Percentiles rank a stretch among this genome's conserved stretches.
phyloP scores from a whole-genome alignment of 92 coral and sea anemone species.

The Zoanthus solanderi region DNA sequence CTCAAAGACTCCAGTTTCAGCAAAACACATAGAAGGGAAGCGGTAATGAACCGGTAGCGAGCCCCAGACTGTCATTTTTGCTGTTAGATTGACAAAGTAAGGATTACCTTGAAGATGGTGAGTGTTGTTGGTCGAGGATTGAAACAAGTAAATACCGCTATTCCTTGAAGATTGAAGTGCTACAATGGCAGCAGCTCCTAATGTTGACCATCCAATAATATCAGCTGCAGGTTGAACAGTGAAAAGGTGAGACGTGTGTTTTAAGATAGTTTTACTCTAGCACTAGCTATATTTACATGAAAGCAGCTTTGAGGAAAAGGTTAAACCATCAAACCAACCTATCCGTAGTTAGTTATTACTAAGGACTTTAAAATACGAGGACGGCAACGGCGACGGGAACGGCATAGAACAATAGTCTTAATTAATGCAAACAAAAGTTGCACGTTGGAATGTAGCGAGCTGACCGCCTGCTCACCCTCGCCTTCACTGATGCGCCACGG shows the following conservation, averaged over 20 bases:
- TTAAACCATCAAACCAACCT: too few relatives aligned
- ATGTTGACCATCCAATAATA: conserved; percentile 38
- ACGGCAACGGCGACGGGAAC: too few relatives aligned
- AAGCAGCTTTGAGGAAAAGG: too few relatives aligned
- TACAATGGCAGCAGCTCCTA: not conserved
- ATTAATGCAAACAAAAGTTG: too few relatives aligned
- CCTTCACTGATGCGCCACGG: too few relatives aligned
- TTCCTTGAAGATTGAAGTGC: not conserved
- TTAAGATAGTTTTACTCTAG: too few relatives aligned
- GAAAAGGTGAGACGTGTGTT: not conserved
- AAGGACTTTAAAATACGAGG: too few relatives aligned
- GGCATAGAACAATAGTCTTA: too few relatives aligned
- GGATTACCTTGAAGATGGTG: conserved; percentile 5
- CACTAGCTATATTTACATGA: too few relatives aligned
- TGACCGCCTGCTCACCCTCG: too few relatives aligned
- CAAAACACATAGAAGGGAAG: conserved; percentile 26
- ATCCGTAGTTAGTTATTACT: too few relatives aligned
- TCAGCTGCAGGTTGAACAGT: conserved; percentile 2
- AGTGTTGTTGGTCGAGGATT: not conserved
- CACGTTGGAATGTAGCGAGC: too few relatives aligned
- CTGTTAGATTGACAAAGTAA: not conserved
- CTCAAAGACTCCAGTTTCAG: conserved; percentile 32
- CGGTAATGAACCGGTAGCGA: conserved; percentile 9
- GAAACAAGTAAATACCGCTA: not conserved
- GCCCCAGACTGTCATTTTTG: conserved; percentile 23